Evolutionary conservation across 2,888 invertebrate genomes (phyloP), one percentile per base, ranked within the genome.

Genomic region (Megastigmus dorsalis): DNA sequence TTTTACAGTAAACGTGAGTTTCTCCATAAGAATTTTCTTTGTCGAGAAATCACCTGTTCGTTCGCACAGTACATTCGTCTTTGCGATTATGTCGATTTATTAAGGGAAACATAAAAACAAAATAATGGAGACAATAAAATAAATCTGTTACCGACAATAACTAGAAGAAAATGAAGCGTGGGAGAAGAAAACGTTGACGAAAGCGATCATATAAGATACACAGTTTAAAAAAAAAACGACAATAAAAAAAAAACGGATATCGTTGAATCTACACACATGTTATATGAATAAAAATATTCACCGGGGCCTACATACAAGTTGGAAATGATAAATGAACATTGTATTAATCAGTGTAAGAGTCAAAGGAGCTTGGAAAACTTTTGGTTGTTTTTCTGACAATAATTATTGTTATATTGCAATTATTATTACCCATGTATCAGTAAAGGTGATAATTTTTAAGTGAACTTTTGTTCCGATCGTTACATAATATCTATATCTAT

Each of bases 291-390:
- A 62, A 52, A 41, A 59, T 60, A 66, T 62, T 60, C 43, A 66
- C 70, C 70, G 54, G 28, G 73, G 77, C 78, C 77, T 76, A 78
- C 63, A 50, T 7, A 62, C n/a, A 63, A 65, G 55, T 72, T 52
- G 30, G 65, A 4, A 50, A 54, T 62, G 43, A 59, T 26, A 69
- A 57, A 59, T 73, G n/a, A 41, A 18, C 23, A 54, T 48, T 10
- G 38, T n/a, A 30, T 3, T 43, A 9, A 60, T 18, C n/a, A 13
- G 9, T n/a, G 7, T 23, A 26, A n/a, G 28, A 45, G 33, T 43
- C 2, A 26, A 60, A 41, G 60, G 54, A 73, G 60, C 60, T 67
- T 73, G 38, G 60, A 50, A 50, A 28, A 33, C n/a, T n/a, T n/a
- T n/a, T n/a, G n/a, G n/a, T n/a, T n/a, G n/a, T n/a, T n/a, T n/a